Base-by-base conservation (phyloP, 2,888 invertebrate species). In the Stictocephala bisonia region DNA sequence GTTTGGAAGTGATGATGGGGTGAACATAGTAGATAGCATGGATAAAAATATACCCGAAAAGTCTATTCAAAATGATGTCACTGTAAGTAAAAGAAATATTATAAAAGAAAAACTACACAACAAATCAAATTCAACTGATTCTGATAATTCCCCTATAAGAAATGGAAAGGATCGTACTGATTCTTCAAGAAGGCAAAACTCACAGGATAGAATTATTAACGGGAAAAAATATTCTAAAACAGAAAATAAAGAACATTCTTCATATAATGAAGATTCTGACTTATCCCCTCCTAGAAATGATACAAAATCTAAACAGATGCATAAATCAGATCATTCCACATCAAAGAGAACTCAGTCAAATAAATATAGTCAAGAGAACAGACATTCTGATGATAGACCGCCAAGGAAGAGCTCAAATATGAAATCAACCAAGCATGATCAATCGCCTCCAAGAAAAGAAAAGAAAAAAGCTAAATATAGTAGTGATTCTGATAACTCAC, bases 1-100 rank as follows among this genome's bases (percentile, higher is more conserved):
- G 9, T 81, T 85, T 60, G 69, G 72, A 11, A 82, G 83, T 3
- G 82, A 83, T 24, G 81, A 82, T 56, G 81, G 81, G 3, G 64
- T 64, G 1, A 64, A 44, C 26, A 27, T 64, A 18, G 64, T 64
- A 3, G 64, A 64, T 11, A 35, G 20, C 22, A 40, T 60, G 60
- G n/a, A 60, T 15, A 31, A 29, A 9, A 35, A 35, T 9, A 13
- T 35, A 35, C 35, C 11, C 11, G 7, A 35, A 35, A 35, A 35
- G 35, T 35, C 11, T n/a, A n/a, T n/a, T n/a, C n/a, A n/a, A n/a
- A n/a, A n/a, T n/a, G n/a, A n/a, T n/a, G n/a, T n/a, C n/a, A 6
- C 35, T 35, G 7, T 9, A 35, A 13, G 35, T 35, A 35, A 29
- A 6, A 11, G 3, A 27, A 56, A 56, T 2, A n/a, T 60, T 9